phyloP scores from a whole-genome alignment of 1,140 invertebrate genomes.

The Leptonema lineaticorne region DNA sequence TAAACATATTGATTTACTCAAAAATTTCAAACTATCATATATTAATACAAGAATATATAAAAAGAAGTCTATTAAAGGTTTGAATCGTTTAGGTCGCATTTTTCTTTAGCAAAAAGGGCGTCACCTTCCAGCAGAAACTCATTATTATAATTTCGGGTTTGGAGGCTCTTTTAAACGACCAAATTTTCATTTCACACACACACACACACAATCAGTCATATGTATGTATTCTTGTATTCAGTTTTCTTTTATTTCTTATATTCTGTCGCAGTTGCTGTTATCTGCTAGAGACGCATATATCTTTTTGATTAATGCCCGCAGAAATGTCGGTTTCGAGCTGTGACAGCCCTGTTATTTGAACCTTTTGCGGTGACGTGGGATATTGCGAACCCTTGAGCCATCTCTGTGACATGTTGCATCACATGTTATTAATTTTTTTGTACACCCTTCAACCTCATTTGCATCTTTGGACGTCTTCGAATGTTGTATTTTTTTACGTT shows the following conservation, averaged over 20 bases:
- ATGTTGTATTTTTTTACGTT: too few species aligned
- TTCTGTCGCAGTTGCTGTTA: constrained; percentile 21
- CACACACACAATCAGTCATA: too few species aligned
- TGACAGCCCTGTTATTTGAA: constrained; percentile 37
- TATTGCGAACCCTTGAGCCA: constrained; percentile 8
- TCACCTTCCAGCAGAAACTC: constrained; percentile 28
- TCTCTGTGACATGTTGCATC: constrained; percentile 15
- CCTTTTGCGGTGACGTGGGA: constrained; percentile 19
- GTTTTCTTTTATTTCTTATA: background rate
- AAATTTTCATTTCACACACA: too few species aligned
- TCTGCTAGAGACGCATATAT: constrained; percentile 24
- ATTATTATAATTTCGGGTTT: constrained; percentile 37
- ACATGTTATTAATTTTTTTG: background rate
- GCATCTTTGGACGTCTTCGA: too few species aligned
- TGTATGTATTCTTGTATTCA: too few species aligned
- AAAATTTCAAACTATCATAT: too few species aligned
- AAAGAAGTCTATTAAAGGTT: background rate
- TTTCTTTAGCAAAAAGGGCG: constrained; percentile 27
- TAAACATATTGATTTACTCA: too few species aligned
- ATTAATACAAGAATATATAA: too few species aligned
- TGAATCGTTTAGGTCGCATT: background rate
- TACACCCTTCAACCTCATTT: too few species aligned
- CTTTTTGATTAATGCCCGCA: constrained; percentile 37
- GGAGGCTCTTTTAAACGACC: constrained; percentile 16
- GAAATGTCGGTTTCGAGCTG: constrained; percentile 35